phyloP scores from a whole-genome alignment of 2,797 vertebrate genomes.

The Cyclopterus lumpus region DNA sequence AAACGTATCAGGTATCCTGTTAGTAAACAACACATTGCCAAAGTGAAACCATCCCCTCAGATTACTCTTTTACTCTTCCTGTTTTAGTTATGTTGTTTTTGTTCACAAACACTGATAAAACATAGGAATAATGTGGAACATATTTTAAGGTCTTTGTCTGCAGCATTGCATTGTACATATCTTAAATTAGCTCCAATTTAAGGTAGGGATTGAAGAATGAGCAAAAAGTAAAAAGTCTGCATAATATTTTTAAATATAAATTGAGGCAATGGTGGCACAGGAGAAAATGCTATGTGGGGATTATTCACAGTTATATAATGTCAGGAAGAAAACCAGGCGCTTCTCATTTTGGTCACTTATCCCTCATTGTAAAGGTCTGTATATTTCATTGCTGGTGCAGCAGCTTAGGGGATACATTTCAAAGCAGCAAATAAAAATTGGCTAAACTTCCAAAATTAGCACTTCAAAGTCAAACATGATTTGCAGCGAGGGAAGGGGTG shows the following conservation, averaged over 20 bases:
- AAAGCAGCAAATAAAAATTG: conserved; percentile 92
- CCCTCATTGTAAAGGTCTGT: conserved; percentile 89
- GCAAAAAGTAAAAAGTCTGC: conserved; percentile 76
- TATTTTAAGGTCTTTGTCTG: conserved; percentile 48
- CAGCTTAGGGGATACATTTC: conserved; percentile 90
- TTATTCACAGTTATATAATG: conserved; percentile 90
- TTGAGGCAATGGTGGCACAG: conserved; percentile 82
- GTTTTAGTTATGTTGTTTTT: conserved; percentile 22
- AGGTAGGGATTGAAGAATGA: conserved; percentile 69
- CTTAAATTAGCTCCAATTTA: conserved; percentile 76
- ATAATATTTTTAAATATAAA: conserved; percentile 85
- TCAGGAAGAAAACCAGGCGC: conserved; percentile 84
- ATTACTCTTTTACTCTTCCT: conserved; percentile 4
- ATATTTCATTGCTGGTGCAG: conserved; percentile 87
- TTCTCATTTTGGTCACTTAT: conserved; percentile 90
- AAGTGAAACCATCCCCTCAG: neutral
- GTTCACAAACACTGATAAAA: conserved; percentile 43
- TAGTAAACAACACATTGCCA: neutral
- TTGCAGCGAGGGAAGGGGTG: conserved; percentile 84
- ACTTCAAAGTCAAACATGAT: conserved; percentile 92
- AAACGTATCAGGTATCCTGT: neutral
- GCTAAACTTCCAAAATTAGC: conserved; percentile 92
- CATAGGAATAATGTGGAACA: conserved; percentile 24
- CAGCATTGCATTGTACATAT: conserved; percentile 55
- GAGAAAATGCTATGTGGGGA: conserved; percentile 84